Percentiles rank a stretch among this genome's conserved stretches.
These are phyloP conservation scores for Oceanodroma leucorhoa DNA, from an alignment of 2,797 vertebrate genomes.

Conservation along the genomic window DNA sequence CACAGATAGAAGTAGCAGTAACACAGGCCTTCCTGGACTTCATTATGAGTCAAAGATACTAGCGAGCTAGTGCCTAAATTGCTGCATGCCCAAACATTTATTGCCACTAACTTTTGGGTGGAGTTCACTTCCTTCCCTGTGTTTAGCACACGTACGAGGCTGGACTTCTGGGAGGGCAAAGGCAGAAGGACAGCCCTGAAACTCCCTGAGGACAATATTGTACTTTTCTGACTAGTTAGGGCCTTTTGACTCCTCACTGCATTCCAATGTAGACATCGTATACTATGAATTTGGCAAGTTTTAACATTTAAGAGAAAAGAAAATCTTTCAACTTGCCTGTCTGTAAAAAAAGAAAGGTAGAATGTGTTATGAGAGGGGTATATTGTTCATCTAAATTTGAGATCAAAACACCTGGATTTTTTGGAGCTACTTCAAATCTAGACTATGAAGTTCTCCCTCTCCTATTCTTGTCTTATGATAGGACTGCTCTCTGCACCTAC, in stretches of 20 bases:
- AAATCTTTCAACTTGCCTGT: background rate
- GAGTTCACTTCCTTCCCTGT: background rate
- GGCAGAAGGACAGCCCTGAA: background rate
- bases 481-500: background rate
- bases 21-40: background rate
- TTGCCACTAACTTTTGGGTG: background rate
- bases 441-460: background rate
- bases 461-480: background rate
- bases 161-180: background rate
- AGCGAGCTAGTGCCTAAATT: background rate
- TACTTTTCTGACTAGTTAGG: background rate
- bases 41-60: background rate
- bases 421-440: background rate
- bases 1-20: background rate
- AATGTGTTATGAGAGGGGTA: background rate
- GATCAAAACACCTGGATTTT: background rate
- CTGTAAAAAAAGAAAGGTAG: background rate
- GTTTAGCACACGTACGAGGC: background rate
- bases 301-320: background rate
- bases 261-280: background rate
- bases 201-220: background rate
- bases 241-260: background rate
- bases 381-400: background rate
- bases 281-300: background rate
- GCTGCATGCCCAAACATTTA: background rate